Evolutionary conservation across 2,797 vertebrate genomes (phyloP), one percentile per base, ranked within the genome.

Genomic region (Pyrocephalus nanus): DNA sequence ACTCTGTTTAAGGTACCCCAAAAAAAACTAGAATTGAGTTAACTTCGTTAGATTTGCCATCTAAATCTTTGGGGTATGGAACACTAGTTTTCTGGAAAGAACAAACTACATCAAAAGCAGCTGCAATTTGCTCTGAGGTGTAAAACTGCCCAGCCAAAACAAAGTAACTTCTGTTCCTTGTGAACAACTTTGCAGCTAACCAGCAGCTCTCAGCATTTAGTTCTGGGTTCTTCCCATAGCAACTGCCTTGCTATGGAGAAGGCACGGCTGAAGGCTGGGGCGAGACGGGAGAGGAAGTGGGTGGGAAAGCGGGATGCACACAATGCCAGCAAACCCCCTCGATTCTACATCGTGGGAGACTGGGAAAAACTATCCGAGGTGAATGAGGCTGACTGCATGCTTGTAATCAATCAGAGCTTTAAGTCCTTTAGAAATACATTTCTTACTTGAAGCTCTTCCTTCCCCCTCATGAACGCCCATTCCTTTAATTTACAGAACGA

Each of bases 1-100:
- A 80, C 82, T 95, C 93, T 96, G 95, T 80, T 96, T 96, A 93
- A 93, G 71, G 75, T 77, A 73, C 87, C 94, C 91, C 86, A 93
- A 88, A 96, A 96, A 95, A 92, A 58, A 81, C 94, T 95, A 92
- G 93, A 95, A 91, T 92, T 89, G 55, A 94, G 86, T 95, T 86
- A 96, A 94, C 86, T 92, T 81, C 74, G 86, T 96, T 96, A 94
- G 93, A 87, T 67, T 93, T 94, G 83, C 81, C 91, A 73, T 87
- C 72, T 96, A 91, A 92, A 62, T 27, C 71, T 89, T 26, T 30
- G 45, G 60, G 77, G 30, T 32, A 48, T 1, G 60, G 27, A 82
- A 57, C 20, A 9, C 45, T 85, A 61, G 15, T 70, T 94, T 71
- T 95, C 80, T 71, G 67, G 32, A 80, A 79, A 90, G 74, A 88